Conservation (phyloP, 2,113 vertebrate species). For the Strix aluco region DNA sequence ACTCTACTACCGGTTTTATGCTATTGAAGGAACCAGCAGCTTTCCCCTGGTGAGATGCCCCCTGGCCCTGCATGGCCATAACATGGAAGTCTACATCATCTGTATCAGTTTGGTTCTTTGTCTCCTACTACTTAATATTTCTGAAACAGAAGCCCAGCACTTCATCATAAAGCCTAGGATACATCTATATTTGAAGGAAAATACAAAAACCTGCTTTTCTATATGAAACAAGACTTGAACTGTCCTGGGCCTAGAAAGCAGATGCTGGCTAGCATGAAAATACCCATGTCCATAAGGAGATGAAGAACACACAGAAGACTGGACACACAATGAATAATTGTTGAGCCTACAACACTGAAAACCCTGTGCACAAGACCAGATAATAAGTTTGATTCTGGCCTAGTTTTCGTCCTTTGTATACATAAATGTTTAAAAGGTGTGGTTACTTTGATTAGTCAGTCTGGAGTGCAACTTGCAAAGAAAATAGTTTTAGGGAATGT, state of each 20-base stretch:
- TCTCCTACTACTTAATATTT: background rate
- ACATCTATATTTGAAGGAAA: background rate
- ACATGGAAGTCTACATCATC: background rate
- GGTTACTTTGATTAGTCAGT: background rate
- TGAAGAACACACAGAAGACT: background rate
- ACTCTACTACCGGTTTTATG: background rate
- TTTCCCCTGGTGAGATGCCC: background rate
- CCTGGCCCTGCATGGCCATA: accelerated
- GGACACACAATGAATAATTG: no score
- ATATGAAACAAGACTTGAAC: background rate
- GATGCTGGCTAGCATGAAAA: background rate
- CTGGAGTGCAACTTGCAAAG: background rate
- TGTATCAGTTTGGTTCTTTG: background rate
- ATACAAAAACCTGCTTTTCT: background rate
- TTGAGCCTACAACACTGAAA: background rate
- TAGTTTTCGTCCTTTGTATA: background rate
- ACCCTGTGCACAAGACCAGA: background rate
- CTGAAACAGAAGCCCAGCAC: background rate
- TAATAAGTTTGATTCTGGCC: background rate
- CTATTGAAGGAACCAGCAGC: background rate
- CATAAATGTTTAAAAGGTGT: background rate
- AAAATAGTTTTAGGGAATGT: background rate
- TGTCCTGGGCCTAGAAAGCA: background rate
- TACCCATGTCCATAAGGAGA: background rate
- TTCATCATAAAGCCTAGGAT: background rate